Conservation (phyloP, 2,797 vertebrate genomes). For the Bradypus variegatus region DNA sequence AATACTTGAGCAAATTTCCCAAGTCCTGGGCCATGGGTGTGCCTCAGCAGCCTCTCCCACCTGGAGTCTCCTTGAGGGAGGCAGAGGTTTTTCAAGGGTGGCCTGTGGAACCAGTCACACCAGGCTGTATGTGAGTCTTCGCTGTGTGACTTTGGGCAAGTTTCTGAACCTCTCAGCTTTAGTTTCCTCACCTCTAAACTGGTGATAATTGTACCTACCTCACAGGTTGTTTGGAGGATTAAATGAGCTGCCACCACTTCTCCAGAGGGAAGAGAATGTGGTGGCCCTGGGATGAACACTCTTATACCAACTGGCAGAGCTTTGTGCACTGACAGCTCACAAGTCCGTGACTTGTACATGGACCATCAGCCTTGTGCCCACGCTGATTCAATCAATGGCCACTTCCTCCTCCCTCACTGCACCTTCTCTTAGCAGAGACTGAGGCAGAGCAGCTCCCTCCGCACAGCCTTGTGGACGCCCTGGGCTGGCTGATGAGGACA, state of each 20-base stretch:
- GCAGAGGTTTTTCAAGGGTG: not conserved
- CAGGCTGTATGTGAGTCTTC: not conserved
- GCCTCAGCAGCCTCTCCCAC: no score
- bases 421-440: not conserved
- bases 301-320: accelerated
- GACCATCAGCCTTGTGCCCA: not conserved
- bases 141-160: not conserved
- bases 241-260: not conserved
- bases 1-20: not conserved
- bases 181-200: not conserved
- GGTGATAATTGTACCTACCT: no score
- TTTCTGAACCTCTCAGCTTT: not conserved
- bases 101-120: not conserved
- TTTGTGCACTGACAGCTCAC: not conserved
- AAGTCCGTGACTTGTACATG: not conserved
- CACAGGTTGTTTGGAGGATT: not conserved
- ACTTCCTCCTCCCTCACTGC: not conserved
- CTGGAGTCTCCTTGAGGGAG: not conserved
- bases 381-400: not conserved
- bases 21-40: no score
- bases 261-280: no score
- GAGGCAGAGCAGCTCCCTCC: not conserved
- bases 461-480: not conserved
- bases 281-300: not conserved
- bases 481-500: not conserved